Base-by-base conservation (phyloP, 2,888 invertebrate species). In the Thereva nobilitata region DNA sequence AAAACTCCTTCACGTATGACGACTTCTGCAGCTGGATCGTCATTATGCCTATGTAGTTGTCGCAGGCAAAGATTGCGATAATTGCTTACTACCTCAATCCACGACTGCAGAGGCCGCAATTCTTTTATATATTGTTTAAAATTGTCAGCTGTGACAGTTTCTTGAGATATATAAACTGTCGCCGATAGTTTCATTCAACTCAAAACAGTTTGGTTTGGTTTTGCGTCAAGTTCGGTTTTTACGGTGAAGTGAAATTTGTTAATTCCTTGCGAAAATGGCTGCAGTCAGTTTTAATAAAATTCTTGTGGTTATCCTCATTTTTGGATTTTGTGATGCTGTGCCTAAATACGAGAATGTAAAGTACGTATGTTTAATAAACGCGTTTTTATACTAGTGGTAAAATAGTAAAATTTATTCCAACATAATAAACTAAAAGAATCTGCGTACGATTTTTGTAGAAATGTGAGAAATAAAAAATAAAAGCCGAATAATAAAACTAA, bases 121-220 rank as follows among this genome's bases (percentile, higher is more conserved):
- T 61, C 61, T 61, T 35, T 61, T 61, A 61, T 61, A 49, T 50
- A 61, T 61, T 61, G 61, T 61, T 61, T 44, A 50, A 61, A 61
- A 41, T 50, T 50, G 8, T 50, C n/a, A 12, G 61, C 61, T 61
- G 61, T 61, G 61, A 61, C 61, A 61, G 40, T 8, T n/a, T 41
- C 12, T 34, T 41, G n/a, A 23, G 23, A 49, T 61, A 61, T 61
- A 61, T 50, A 61, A 40, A 41, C 50, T 50, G 7, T 23, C 35
- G 34, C 50, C 40, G 23, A 2, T 5, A 2, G 23, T 40, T 7
- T 34, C 40, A 9, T 9, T 7, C 4, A 23, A 45, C 2, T 41
- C 49, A 50, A 61, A 23, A 50, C 34, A 40, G 23, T 23, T 23
- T 23, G 23, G 23, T 23, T 23, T 23, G 23, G 23, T 23, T 23